These are phyloP conservation scores for Melanerpes formicivorus DNA, from an alignment of 2,113 vertebrate species.

Conservation along the genomic window DNA sequence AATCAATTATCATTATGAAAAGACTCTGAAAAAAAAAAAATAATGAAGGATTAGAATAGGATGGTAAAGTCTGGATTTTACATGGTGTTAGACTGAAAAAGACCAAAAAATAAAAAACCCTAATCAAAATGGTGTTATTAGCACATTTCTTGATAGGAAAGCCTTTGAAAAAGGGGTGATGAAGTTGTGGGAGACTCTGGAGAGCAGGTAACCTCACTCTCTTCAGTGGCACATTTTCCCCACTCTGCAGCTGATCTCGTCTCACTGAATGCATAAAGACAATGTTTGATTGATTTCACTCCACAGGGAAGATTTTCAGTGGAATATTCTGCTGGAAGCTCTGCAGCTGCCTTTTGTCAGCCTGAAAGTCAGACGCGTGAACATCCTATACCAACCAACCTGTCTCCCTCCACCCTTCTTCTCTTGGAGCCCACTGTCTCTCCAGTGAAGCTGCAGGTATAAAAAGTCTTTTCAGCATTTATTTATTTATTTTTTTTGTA, in stretches of 20 bases:
- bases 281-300: not conserved
- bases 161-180: not conserved
- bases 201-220: not conserved
- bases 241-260: not conserved
- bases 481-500: not conserved
- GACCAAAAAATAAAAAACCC: not conserved
- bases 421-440: not conserved
- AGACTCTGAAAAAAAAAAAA: not conserved
- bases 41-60: not conserved
- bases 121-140: not conserved
- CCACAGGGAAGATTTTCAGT: not conserved
- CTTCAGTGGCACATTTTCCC: not conserved
- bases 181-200: not conserved
- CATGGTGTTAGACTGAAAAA: not conserved
- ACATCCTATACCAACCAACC: not conserved
- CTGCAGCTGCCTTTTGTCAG: not conserved
- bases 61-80: not conserved
- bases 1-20: not conserved
- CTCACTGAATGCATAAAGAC: not conserved
- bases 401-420: not conserved
- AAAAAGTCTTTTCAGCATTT: not conserved
- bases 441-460: rapidly evolving
- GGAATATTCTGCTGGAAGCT: not conserved
- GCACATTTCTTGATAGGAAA: not conserved
- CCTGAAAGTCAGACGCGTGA: not conserved